Conservation (phyloP, 2,113 vertebrate species). For the Chunga burmeisteri region DNA sequence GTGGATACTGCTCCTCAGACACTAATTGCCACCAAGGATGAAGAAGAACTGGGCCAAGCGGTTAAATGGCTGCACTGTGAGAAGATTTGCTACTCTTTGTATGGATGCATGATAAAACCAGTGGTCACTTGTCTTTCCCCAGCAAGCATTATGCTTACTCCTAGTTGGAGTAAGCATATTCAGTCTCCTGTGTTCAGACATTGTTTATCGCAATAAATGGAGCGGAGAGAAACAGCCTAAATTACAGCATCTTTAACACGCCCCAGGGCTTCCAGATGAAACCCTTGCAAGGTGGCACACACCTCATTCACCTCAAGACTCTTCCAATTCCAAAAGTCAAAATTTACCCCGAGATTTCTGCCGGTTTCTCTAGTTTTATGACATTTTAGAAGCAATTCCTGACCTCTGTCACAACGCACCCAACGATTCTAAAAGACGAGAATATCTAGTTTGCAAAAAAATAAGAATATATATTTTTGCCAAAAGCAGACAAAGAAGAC, state of each 20-base stretch:
- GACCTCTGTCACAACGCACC: too few relatives aligned
- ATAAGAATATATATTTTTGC: background rate
- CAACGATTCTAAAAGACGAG: background rate
- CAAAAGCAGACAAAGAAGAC: background rate
- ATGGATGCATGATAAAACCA: background rate
- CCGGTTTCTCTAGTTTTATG: background rate
- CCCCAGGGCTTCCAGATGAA: background rate
- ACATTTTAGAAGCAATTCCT: background rate
- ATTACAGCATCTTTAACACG: fast-evolving
- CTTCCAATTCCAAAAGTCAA: background rate
- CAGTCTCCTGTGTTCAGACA: too few relatives aligned
- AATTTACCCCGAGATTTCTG: background rate
- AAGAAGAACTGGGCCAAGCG: background rate
- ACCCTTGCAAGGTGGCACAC: background rate
- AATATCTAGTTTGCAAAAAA: background rate
- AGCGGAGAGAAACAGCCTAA: background rate
- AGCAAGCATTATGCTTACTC: background rate
- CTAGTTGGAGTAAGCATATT: background rate
- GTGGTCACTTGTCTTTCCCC: background rate
- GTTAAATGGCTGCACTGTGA: background rate
- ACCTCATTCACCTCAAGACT: background rate
- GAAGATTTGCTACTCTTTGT: background rate
- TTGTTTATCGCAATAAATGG: background rate
- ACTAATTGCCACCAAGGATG: background rate
- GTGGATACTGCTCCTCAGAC: background rate